These are phyloP conservation scores for Neotragus moschatus DNA, from an alignment of 2,113 vertebrate genomes.

Conservation along the genomic window DNA sequence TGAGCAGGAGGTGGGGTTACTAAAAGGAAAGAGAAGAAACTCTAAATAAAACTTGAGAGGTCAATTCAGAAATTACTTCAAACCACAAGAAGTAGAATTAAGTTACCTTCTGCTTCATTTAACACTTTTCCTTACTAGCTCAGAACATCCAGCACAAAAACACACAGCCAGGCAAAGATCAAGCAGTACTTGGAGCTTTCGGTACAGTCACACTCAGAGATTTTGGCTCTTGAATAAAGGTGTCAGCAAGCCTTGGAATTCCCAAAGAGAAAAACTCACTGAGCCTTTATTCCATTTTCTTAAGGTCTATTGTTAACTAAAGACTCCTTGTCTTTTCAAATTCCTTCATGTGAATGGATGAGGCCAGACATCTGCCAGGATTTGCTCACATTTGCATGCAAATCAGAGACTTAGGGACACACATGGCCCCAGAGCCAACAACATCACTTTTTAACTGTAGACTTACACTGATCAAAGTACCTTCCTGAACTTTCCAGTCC, in stretches of 20 bases:
- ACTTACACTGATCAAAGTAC: not conserved
- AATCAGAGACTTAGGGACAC: conserved; percentile 81
- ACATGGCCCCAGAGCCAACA: conserved; percentile 66
- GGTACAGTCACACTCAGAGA: not conserved
- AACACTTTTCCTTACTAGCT: not conserved
- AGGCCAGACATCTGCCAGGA: conserved; percentile 90
- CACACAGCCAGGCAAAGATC: conserved; percentile 43
- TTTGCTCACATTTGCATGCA: conserved; percentile 89
- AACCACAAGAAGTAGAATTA: not conserved
- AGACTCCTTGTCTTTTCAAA: conserved; percentile 81
- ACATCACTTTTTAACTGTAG: conserved; percentile 28
- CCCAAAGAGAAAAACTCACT: conserved; percentile 75
- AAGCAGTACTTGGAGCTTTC: not conserved
- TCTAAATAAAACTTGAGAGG: not conserved
- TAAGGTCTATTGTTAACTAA: conserved; percentile 79
- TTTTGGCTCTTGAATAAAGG: conserved; percentile 62
- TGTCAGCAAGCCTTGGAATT: conserved; percentile 79
- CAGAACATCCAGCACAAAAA: not conserved
- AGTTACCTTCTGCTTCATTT: not conserved
- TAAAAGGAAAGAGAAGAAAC: not conserved
- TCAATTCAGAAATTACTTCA: not conserved
- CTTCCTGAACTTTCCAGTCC: conserved; percentile 45
- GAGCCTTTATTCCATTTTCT: conserved; percentile 80
- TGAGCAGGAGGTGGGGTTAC: not conserved
- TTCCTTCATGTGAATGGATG: conserved; percentile 78